phyloP scores from a whole-genome alignment of 35 echinoderm and acorn worm species.

The Acanthaster planci region DNA sequence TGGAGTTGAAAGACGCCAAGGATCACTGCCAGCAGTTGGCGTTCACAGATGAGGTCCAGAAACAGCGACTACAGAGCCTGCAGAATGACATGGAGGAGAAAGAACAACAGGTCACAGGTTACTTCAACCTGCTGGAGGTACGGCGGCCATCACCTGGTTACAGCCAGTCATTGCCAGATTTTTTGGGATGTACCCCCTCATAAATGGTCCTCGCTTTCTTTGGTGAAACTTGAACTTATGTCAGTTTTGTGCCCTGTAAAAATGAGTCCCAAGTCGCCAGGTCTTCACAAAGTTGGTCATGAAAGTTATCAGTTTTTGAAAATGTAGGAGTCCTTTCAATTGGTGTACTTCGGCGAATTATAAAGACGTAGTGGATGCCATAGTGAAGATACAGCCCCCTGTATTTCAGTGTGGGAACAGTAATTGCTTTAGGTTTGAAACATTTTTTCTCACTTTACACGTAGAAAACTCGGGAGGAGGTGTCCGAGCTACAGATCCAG shows the following conservation, averaged over 20 bases:
- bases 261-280: too few relatives aligned
- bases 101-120: constrained; percentile 32
- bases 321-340: too few relatives aligned
- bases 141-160: too few relatives aligned
- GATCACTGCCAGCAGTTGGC: constrained; percentile 18
- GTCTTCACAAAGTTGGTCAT: too few relatives aligned
- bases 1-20: constrained; percentile 38
- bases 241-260: too few relatives aligned
- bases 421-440: background rate
- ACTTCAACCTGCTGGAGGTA: constrained; percentile 53
- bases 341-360: too few relatives aligned
- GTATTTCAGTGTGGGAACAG: background rate
- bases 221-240: too few relatives aligned
- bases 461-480: constrained; percentile 63
- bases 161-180: too few relatives aligned
- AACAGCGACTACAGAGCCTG: constrained; percentile 24
- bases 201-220: too few relatives aligned
- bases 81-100: constrained; percentile 28
- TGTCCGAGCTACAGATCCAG: constrained; percentile 64
- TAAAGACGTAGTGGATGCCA: background rate
- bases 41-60: background rate
- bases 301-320: too few relatives aligned
- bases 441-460: background rate
- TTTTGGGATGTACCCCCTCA: too few relatives aligned
- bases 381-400: background rate